A percentile compares a stretch with the other conserved stretches of the same genome.
phyloP scores from a whole-genome alignment of 2,797 vertebrate genomes.

The Rachycentron canadum region DNA sequence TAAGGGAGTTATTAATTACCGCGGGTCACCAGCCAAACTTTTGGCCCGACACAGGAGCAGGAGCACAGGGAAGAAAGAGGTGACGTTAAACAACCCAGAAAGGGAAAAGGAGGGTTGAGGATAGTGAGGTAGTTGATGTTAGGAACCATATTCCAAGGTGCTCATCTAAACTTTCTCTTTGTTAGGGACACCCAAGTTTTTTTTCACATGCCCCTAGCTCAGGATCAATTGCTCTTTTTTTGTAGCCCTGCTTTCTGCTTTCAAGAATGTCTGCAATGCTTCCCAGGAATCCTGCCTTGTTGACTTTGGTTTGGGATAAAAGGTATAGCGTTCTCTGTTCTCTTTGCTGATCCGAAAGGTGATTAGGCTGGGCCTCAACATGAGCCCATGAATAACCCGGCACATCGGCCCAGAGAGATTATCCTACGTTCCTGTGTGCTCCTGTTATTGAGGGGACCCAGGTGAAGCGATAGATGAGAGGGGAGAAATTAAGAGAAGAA shows the following conservation, averaged over 20 bases:
- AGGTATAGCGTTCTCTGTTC: conserved; percentile 82
- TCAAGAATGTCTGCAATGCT: conserved; percentile 88
- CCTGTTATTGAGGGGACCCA: conserved; percentile 68
- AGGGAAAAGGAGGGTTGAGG: neutral
- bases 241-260: conserved; percentile 72
- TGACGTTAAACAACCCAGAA: conserved; percentile 22
- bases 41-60: conserved; percentile 37
- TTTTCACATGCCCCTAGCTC: conserved; percentile 27
- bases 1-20: conserved; percentile 80
- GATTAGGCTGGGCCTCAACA: conserved; percentile 83
- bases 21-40: conserved; percentile 55
- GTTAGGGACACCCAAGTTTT: conserved; percentile 2
- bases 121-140: neutral
- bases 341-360: conserved; percentile 83
- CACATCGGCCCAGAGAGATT: conserved; percentile 77
- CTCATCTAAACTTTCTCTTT: neutral
- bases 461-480: conserved; percentile 65
- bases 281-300: conserved; percentile 84
- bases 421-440: conserved; percentile 70
- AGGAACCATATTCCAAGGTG: neutral
- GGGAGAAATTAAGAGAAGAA: conserved; percentile 58
- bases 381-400: conserved; percentile 77
- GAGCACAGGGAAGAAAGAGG: neutral
- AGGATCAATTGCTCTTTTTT: conserved; percentile 63
- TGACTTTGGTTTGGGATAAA: conserved; percentile 89